These are phyloP conservation scores for Clarias macrocephalus DNA, from an alignment of 2,113 vertebrate species.

Conservation along the genomic window DNA sequence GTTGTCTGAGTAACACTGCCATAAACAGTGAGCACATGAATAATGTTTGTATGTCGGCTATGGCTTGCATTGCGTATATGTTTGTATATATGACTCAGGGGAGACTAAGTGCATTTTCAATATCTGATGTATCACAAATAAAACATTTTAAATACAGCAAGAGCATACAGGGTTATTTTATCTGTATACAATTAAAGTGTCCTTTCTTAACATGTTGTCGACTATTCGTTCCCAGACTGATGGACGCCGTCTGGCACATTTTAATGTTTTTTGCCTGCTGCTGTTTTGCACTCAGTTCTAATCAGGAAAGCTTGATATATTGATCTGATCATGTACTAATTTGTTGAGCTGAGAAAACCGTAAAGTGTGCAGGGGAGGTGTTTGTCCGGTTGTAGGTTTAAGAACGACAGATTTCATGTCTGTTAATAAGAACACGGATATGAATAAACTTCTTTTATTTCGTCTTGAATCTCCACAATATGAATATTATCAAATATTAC, in stretches of 20 bases:
- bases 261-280: no score
- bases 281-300: no score
- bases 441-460: no score
- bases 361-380: no score
- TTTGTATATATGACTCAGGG: background rate
- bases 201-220: background rate
- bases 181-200: conserved; percentile 1
- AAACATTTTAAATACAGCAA: background rate
- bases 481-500: background rate
- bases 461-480: background rate
- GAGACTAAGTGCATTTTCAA: background rate
- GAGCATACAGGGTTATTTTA: background rate
- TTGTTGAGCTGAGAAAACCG: no score
- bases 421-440: background rate
- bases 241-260: no score
- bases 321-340: no score
- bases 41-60: background rate
- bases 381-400: no score
- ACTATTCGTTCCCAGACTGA: background rate
- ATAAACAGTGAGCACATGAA: background rate
- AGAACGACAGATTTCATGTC: no score
- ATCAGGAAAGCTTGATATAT: no score
- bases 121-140: background rate
- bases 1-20: background rate
- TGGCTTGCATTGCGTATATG: background rate